Base-by-base conservation (phyloP, 92 coral and sea anemone genomes). In the Nematostella vectensis region DNA sequence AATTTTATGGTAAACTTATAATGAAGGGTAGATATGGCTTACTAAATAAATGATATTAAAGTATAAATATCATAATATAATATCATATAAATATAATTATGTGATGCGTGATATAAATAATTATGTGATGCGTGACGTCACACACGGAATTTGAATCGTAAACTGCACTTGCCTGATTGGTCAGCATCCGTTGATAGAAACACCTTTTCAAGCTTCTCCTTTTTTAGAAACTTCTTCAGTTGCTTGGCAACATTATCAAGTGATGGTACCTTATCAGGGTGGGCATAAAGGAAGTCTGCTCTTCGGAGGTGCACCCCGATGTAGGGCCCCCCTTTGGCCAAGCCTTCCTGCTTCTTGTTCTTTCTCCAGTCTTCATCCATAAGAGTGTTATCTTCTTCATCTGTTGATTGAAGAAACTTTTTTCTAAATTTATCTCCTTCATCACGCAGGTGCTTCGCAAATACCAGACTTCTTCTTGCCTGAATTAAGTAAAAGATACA, bases 401-500 rank as follows among this genome's bases (percentile, higher is more conserved):
- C 99, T 39, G 76, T 80, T 50, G 99, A 93, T 38, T 82, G 69
- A 25, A 93, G 71, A 24, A 78, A 25, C 56, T 93, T 82, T 54
- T 64, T 55, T 17, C 99, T 81, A 67, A 81, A 93, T 38, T 82
- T 93, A 68, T 93, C 99, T 11, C 96, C 99, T 64, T 78, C 87
- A 25, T 82, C 81, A 49, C 96, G 71, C 59, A 93, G 66, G 50
- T 93, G 94, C 27, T 93, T 93, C 3, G 99, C 99, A 71, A 93
- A 93, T 12, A 93, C 99, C 63, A 86, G 63, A 62, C 98, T 91
- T 62, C 96, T 68, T 21, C 98, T 77, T 24, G 98, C 98, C 98
- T 91, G 52, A 15, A 40, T 15, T 33, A 33, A 33, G 40, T 33
- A 33, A 33, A 33, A 6, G 15, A 6, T 33, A 15, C 6, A 6